Evolutionary conservation across 2,888 invertebrate genomes (phyloP).

Genomic region (Lamellibrachia satsuma): DNA sequence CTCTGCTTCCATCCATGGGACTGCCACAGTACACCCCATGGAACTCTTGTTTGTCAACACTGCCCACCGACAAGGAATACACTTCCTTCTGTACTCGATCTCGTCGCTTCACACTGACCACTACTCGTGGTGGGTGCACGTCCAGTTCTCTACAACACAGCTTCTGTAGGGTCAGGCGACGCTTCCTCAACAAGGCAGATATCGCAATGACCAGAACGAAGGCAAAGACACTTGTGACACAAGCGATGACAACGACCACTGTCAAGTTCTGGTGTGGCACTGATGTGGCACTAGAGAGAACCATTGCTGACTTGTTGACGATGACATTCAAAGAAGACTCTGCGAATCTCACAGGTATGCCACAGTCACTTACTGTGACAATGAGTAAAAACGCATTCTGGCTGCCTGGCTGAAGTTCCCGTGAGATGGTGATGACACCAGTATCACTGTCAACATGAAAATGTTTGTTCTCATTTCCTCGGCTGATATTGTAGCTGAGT

Average conservation of each 20-base stretch:
- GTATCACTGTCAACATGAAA: slow-evolving; percentile 30
- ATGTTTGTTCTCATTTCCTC: slow-evolving; percentile 30
- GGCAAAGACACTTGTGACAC: slow-evolving; percentile 33
- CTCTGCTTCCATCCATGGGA: background rate
- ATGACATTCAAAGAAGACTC: slow-evolving; percentile 34
- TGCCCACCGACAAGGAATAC: background rate
- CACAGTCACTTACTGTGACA: slow-evolving; percentile 31
- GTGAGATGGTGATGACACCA: slow-evolving; percentile 22
- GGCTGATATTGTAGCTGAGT: slow-evolving; percentile 25
- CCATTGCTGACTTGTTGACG: slow-evolving; percentile 33
- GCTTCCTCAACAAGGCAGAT: slow-evolving; percentile 27
- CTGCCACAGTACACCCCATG: background rate
- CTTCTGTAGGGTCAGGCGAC: slow-evolving; percentile 6
- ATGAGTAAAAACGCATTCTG: slow-evolving; percentile 27
- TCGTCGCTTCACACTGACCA: background rate
- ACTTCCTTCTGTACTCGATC: background rate
- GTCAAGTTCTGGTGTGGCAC: slow-evolving; percentile 32
- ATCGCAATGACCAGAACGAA: slow-evolving; percentile 36
- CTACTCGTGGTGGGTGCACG: background rate
- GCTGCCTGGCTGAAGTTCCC: background rate
- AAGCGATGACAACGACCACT: slow-evolving; percentile 36
- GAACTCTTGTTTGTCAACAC: background rate
- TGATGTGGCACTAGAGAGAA: background rate
- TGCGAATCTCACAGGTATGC: slow-evolving; percentile 26
- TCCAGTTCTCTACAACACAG: background rate